Evolutionary conservation across 2,113 vertebrate species (phyloP).

Genomic region (Hirundichthys speculiger): DNA sequence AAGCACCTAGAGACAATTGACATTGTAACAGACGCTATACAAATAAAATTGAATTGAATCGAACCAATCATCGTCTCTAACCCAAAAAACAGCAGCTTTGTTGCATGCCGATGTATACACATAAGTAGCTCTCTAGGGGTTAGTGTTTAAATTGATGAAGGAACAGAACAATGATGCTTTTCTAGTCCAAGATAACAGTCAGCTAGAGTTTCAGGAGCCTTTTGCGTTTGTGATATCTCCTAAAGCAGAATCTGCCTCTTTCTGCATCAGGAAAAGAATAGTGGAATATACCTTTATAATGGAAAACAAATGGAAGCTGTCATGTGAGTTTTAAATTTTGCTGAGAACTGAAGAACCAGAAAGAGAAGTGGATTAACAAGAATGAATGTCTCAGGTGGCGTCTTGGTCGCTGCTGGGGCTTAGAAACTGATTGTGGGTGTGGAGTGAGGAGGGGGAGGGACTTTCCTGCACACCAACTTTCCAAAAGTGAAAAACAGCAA

Average conservation of each 20-base stretch:
- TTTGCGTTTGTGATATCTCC: neutral
- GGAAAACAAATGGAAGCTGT: conserved; percentile 25
- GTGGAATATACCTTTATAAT: conserved; percentile 14
- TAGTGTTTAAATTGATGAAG: too few species aligned
- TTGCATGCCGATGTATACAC: too few species aligned
- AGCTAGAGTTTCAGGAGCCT: too few species aligned
- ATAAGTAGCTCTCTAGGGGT: too few species aligned
- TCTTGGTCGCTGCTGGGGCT: conserved; percentile 55
- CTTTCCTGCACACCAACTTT: conserved; percentile 62
- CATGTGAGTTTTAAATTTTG: conserved; percentile 44
- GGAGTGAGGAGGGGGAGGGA: conserved; percentile 41
- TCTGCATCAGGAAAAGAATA: neutral
- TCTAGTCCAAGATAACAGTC: too few species aligned
- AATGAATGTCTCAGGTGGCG: conserved; percentile 50
- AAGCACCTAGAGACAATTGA: too few species aligned
- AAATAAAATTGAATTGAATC: too few species aligned
- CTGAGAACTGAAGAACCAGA: conserved; percentile 40
- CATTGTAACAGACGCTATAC: too few species aligned
- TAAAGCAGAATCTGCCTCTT: conserved; percentile 17
- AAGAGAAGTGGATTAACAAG: conserved; percentile 57
- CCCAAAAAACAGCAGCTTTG: too few species aligned
- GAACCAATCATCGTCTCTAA: too few species aligned
- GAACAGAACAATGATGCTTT: too few species aligned
- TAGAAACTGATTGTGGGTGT: conserved; percentile 46
- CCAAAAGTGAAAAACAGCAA: conserved; percentile 53